Evolutionary conservation across 2,888 invertebrate species (phyloP).

Genomic region (Cerceris rybyensis): DNA sequence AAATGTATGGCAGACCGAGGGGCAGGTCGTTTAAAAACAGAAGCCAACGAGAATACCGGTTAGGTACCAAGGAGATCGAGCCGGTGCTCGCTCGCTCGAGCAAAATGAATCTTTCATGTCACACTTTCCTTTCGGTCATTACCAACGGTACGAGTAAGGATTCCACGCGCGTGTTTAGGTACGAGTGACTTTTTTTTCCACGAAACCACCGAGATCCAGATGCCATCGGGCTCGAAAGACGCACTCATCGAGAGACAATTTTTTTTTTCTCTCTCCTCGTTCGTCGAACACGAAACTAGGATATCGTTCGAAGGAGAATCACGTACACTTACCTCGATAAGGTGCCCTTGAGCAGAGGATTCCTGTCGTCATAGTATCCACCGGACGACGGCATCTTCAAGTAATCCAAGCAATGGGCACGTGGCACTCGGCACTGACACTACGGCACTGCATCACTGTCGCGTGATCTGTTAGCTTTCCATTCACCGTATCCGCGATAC

Average conservation of each 20-base stretch:
- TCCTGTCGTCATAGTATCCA: conserved; percentile 84
- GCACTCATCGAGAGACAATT: no score
- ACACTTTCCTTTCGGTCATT: conserved; percentile 38
- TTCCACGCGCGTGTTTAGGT: not conserved
- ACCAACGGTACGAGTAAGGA: conserved; percentile 4
- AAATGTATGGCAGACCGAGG: conserved; percentile 23
- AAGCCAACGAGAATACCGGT: conserved; percentile 50
- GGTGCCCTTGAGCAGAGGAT: conserved; percentile 85
- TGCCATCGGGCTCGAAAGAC: not conserved
- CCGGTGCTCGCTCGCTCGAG: conserved; percentile 26
- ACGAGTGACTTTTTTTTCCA: not conserved
- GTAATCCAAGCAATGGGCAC: conserved; percentile 80
- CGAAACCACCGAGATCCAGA: conserved; percentile 11
- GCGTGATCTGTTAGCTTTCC: conserved; percentile 76
- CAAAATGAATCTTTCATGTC: conserved; percentile 49
- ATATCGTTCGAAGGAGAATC: conserved; percentile 17
- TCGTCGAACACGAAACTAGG: not conserved
- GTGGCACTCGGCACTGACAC: conserved; percentile 78
- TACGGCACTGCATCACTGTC: conserved; percentile 80
- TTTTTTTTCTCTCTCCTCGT: no score
- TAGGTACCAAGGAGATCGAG: conserved; percentile 54
- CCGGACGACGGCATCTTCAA: conserved; percentile 81
- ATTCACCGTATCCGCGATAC: conserved; percentile 67
- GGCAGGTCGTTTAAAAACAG: conserved; percentile 46
- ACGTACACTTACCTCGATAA: conserved; percentile 83